A percentile compares a stretch with the other conserved stretches of the same genome.
These are phyloP conservation scores for Sceloporus tristichus DNA, from an alignment of 2,113 vertebrate genomes.

Conservation along the genomic window DNA sequence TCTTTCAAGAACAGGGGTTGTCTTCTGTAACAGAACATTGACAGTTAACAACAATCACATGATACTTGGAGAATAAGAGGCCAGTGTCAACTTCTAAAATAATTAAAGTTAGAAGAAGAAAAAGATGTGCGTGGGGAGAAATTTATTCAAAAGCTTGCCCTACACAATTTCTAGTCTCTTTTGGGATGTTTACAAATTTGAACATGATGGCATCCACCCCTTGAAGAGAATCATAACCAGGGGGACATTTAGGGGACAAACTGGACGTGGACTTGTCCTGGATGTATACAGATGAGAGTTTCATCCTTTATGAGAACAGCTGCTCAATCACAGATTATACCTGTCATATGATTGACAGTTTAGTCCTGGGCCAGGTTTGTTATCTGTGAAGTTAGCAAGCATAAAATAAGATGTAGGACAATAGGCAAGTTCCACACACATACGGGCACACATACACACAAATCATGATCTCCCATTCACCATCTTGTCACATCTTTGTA, in stretches of 20 bases:
- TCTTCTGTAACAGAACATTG: slow-evolving; percentile 26
- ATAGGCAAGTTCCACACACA: neutral
- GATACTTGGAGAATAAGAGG: slow-evolving; percentile 42
- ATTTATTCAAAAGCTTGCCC: slow-evolving; percentile 31
- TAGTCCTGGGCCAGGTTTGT: slow-evolving; percentile 7
- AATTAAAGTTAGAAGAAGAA: slow-evolving; percentile 17
- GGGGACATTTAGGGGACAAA: neutral
- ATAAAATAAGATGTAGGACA: slow-evolving; percentile 13
- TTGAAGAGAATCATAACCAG: slow-evolving; percentile 1
- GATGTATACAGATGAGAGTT: neutral
- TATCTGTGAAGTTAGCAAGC: slow-evolving; percentile 14
- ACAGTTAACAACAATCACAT: slow-evolving; percentile 12
- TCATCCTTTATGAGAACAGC: slow-evolving; percentile 5
- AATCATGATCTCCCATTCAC: neutral
- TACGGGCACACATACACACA: neutral
- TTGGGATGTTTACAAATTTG: slow-evolving; percentile 52
- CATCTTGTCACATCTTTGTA: slow-evolving; percentile 8
- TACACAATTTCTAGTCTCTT: slow-evolving; percentile 39
- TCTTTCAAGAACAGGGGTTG: neutral
- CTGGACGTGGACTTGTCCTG: neutral
- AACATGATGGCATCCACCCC: neutral
- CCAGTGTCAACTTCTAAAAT: slow-evolving; percentile 36
- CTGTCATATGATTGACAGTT: neutral
- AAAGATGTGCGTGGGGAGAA: slow-evolving; percentile 45
- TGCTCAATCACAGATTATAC: slow-evolving; percentile 16